Evolutionary conservation across 2,888 invertebrate species (phyloP), one percentile per base, ranked within the genome.

Genomic region (Cerastis leucographa): DNA sequence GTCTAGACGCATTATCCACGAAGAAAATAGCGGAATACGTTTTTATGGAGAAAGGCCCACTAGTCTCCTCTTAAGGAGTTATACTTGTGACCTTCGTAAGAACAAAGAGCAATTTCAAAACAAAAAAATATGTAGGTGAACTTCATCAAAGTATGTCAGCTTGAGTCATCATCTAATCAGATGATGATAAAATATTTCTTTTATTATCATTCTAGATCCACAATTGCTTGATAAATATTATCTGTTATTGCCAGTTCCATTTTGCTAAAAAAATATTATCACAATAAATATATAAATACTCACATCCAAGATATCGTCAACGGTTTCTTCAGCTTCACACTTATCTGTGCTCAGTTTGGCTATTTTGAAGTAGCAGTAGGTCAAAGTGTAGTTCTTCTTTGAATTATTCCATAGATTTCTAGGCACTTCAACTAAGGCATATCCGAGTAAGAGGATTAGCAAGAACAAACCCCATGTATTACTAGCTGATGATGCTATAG

Each of bases 381-480:
- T 98, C 76, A 99, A 96, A 69, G 98, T 98, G 90, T 99, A 98
- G 66, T 98, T 98, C 80, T 98, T 98, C 92, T 98, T 98, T 6
- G 99, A 98, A 88, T 98, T 98, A 91, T 99, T 98, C 99, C 99
- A 99, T 61, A 99, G 95, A 85, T 98, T 98, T 77, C 99, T 97
- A 0, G 98, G 99, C 6, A 99, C 98, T 96, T 99, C 99, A 0
- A 99, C 99, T 75, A 99, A 97, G 0, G 99, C 99, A 95, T 99
- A 99, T 46, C 98, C 97, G 35, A 99, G 97, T 83, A 99, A 97
- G 40, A 99, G 96, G 67, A 99, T 99, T 68, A 99, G 96, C 49
- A 99, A 96, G 93, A 99, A 99, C 72, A 99, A 96, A 76, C 99
- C 99, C 99, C 99, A 99, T 0, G 99, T 99, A 93, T 99, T 99